Percentiles rank a stretch among this genome's conserved stretches.
phyloP scores from a whole-genome alignment of 2,113 vertebrate genomes.

The Sander lucioperca region DNA sequence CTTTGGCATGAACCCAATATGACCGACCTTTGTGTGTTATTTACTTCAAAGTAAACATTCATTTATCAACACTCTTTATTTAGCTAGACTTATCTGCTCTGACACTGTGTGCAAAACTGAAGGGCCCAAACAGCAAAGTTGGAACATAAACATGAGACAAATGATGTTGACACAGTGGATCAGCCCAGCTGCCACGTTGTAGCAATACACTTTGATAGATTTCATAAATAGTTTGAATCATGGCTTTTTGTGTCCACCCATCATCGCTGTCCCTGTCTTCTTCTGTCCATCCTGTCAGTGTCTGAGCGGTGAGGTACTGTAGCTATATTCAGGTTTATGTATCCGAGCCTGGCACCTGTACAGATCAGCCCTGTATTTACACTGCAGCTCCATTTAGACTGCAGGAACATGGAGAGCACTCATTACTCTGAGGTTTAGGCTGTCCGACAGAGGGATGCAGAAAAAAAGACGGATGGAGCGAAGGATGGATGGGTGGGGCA shows the following conservation, averaged over 20 bases:
- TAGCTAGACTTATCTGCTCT: constrained; percentile 5
- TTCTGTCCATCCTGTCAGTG: constrained; percentile 19
- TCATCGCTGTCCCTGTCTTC: constrained; percentile 42
- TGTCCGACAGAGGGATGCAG: constrained; percentile 57
- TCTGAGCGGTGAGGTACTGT: constrained; percentile 37
- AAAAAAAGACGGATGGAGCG: constrained; percentile 45
- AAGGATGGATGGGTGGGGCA: constrained; percentile 65
- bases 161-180: constrained; percentile 61
- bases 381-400: constrained; percentile 76
- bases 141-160: constrained; percentile 53
- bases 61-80: constrained; percentile 23
- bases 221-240: constrained; percentile 56
- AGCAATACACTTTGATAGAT: constrained; percentile 59
- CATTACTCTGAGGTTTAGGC: constrained; percentile 84
- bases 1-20: background rate
- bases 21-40: constrained; percentile 12
- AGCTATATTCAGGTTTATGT: constrained; percentile 55
- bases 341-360: constrained; percentile 68
- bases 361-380: constrained; percentile 74
- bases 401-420: constrained; percentile 75
- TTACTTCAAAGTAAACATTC: constrained; percentile 20
- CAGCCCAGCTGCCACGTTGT: constrained; percentile 50
- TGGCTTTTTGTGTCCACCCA: constrained; percentile 52
- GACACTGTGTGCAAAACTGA: constrained; percentile 5
- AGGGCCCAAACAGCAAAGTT: constrained; percentile 23